Base-by-base conservation (phyloP, 1,140 invertebrate species). In the Saxidomus purpurata region DNA sequence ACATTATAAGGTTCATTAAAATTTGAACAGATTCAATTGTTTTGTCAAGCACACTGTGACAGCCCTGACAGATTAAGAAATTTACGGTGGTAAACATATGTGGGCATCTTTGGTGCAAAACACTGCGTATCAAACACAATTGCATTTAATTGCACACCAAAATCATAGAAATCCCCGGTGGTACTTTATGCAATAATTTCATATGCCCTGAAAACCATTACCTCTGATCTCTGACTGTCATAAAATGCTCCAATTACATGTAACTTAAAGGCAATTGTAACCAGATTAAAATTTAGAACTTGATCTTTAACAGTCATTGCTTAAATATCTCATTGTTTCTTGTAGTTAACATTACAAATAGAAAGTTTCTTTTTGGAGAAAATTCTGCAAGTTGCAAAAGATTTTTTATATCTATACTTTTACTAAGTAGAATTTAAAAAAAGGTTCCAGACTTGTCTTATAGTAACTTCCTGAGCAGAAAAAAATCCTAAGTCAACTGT, bases 1-100 rank as follows among this genome's bases (percentile, higher is more conserved):
- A 61, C 59, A 28, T 34, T 49, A 55, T 22, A 85, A 49, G 69
- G 40, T 85, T 85, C 83, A 85, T 85, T 85, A 74, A 85, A 63
- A 38, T 82, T 61, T 82, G 6, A 82, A 82, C 52, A 47, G 43
- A 79, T 79, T 55, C 49, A 49, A 79, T 79, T 79, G 76, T 71
- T 71, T 71, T 38, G 67, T n/a, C 34, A 2, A 15, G 34, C 4
- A 38, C 34, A 15, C 15, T 40, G 36, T 71, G 67, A 71, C 67
- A 71, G 59, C 59, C 22, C 4, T n/a, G 59, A 63, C n/a, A 38
- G 67, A 71, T 36, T 71, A 36, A 71, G 34, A 36, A 71, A 71
- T 36, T 38, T 71, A 71, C 17, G 34, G 38, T n/a, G 36, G 67
- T 36, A 38, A 71, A 71, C 67, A n/a, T 36, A 71, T 71, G 67